Percentiles rank a stretch among this genome's conserved stretches.
Conservation (phyloP, 2,797 vertebrate species). For the Babyrousa celebensis region DNA sequence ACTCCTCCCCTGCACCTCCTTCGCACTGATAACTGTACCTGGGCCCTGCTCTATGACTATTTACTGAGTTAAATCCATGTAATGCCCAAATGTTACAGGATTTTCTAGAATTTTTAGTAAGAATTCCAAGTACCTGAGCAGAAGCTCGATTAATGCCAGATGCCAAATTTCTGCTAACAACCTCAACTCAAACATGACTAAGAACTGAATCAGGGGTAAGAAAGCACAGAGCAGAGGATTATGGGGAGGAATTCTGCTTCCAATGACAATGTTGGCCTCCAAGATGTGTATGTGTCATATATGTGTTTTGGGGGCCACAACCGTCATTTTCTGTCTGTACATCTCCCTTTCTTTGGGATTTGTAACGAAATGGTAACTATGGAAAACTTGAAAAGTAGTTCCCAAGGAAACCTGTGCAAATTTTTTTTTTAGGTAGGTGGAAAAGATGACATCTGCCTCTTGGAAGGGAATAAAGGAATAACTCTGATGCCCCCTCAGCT, state of each 20-base stretch:
- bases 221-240: constrained; percentile 40
- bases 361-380: constrained; percentile 53
- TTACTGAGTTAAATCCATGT: constrained; percentile 41
- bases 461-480: constrained; percentile 29
- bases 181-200: constrained; percentile 34
- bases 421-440: neutral
- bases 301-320: constrained; percentile 20
- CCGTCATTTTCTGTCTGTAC: constrained; percentile 40
- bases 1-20: neutral
- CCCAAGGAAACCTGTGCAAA: neutral
- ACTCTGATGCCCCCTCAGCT: neutral
- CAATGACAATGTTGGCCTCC: neutral
- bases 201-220: constrained; percentile 4
- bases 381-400: constrained; percentile 17
- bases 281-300: neutral
- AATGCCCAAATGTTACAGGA: constrained; percentile 8
- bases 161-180: constrained; percentile 39
- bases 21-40: neutral
- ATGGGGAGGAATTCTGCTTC: neutral
- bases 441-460: constrained; percentile 28
- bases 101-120: constrained; percentile 61
- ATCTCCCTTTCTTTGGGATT: constrained; percentile 3
- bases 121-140: constrained; percentile 56
- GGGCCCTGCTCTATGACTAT: neutral
- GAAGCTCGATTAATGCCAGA: constrained; percentile 54